Evolutionary conservation across 1,140 invertebrate genomes (phyloP).

Genomic region (Drosophila sechellia): DNA sequence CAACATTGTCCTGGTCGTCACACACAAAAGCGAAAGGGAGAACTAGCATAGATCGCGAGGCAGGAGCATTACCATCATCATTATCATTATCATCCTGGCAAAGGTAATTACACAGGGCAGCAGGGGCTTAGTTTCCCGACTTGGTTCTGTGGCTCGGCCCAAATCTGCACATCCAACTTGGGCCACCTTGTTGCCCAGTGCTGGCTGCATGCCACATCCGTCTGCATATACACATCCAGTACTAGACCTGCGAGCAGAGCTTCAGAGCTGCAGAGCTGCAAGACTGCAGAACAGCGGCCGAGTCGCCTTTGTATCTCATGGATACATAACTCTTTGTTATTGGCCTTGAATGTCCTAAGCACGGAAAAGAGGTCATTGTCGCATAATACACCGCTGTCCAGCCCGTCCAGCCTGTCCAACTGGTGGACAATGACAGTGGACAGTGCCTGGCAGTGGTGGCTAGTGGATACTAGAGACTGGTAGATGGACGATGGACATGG

Average conservation of each 20-base stretch:
- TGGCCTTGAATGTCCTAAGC: constrained; percentile 68
- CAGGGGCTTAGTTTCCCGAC: background rate
- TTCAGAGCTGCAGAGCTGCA: too few relatives aligned
- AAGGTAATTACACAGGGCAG: constrained; percentile 30
- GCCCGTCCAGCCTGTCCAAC: constrained; percentile 1
- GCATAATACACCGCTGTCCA: constrained; percentile 53
- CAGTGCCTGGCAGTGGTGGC: background rate
- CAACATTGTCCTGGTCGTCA: constrained; percentile 47
- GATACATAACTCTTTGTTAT: constrained; percentile 69
- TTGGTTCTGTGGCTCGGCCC: background rate
- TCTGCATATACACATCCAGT: background rate
- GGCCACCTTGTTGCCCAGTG: constrained; percentile 23
- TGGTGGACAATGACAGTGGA: constrained; percentile 32
- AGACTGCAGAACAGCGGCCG: background rate
- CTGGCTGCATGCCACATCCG: constrained; percentile 35
- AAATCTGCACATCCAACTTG: background rate
- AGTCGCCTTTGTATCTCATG: constrained; percentile 57
- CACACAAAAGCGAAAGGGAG: background rate
- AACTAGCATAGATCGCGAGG: constrained; percentile 19
- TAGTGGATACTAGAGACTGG: background rate
- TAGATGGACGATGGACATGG: background rate
- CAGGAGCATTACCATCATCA: constrained; percentile 29
- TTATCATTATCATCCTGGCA: constrained; percentile 37
- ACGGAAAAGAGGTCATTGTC: constrained; percentile 69
- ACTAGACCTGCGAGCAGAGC: constrained; percentile 22